Evolutionary conservation across 1,140 invertebrate species (phyloP).

Genomic region (Spodoptera frugiperda): DNA sequence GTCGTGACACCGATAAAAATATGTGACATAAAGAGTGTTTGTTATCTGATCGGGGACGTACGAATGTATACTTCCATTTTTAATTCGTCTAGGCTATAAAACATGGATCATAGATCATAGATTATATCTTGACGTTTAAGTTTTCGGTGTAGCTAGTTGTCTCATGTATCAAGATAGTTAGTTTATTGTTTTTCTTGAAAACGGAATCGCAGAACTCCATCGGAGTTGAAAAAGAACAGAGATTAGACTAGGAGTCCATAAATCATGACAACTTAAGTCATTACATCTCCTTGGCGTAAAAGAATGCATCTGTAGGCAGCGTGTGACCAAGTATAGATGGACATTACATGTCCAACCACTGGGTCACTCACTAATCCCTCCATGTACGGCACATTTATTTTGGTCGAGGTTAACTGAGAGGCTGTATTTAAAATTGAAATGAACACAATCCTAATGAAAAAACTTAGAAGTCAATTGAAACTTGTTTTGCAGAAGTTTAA

Average conservation of each 20-base stretch:
- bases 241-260: not conserved
- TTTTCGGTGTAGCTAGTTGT: slow-evolving; percentile 14
- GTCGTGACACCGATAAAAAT: slow-evolving; percentile 46
- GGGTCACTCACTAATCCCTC: slow-evolving; percentile 53
- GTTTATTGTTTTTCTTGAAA: too few relatives aligned
- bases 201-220: too few relatives aligned
- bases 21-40: slow-evolving; percentile 37
- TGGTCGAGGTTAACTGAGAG: slow-evolving; percentile 37
- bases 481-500: too few relatives aligned
- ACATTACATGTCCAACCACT: slow-evolving; percentile 58
- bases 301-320: slow-evolving; percentile 34
- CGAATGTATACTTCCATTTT: slow-evolving; percentile 20
- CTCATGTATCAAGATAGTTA: not conserved
- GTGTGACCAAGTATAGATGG: slow-evolving; percentile 56
- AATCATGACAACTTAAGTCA: slow-evolving; percentile 27
- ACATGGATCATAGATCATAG: slow-evolving; percentile 21
- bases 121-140: slow-evolving; percentile 19
- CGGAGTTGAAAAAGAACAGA: too few relatives aligned
- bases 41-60: slow-evolving; percentile 41
- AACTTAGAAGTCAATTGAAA: not conserved
- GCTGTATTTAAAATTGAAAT: slow-evolving; percentile 36
- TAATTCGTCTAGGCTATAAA: slow-evolving; percentile 31
- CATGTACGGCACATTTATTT: slow-evolving; percentile 44
- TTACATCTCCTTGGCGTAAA: slow-evolving; percentile 38
- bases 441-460: not conserved